A percentile compares a stretch with the other conserved stretches of the same genome.
Conservation (phyloP, 2,888 invertebrate species). For the Rhamphomyia laevipes region DNA sequence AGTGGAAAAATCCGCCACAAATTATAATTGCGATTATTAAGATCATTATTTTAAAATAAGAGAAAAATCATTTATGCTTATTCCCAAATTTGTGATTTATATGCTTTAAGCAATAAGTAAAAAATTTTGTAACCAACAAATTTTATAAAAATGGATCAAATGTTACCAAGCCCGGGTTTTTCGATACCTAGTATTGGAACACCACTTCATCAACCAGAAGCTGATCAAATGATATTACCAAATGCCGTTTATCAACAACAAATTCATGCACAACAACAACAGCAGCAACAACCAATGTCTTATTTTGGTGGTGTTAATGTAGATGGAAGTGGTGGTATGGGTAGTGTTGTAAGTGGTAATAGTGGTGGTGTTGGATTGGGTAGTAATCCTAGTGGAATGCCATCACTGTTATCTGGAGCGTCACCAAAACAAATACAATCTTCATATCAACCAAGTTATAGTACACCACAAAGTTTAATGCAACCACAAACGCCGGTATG, state of each 20-base stretch:
- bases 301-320: neutral
- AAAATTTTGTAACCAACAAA: neutral
- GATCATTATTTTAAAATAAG: no score
- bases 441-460: slow-evolving; percentile 62
- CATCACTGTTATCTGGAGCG: slow-evolving; percentile 46
- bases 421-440: slow-evolving; percentile 64
- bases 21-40: no score
- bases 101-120: no score
- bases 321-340: neutral
- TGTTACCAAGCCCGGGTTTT: slow-evolving; percentile 79
- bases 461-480: slow-evolving; percentile 75
- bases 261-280: slow-evolving; percentile 33
- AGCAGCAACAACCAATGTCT: no score
- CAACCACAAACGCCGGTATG: slow-evolving; percentile 81
- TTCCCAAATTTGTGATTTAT: no score
- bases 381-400: slow-evolving; percentile 42
- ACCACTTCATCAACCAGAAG: slow-evolving; percentile 79
- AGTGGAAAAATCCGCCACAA: no score
- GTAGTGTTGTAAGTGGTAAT: neutral
- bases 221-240: slow-evolving; percentile 80
- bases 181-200: slow-evolving; percentile 86
- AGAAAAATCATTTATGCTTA: no score
- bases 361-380: neutral
- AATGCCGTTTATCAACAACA: slow-evolving; percentile 71
- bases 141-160: slow-evolving; percentile 73